Percentiles rank a stretch among this genome's conserved stretches.
Evolutionary conservation across 2,888 invertebrate species (phyloP).

Genomic region (Tenthredo amoena): DNA sequence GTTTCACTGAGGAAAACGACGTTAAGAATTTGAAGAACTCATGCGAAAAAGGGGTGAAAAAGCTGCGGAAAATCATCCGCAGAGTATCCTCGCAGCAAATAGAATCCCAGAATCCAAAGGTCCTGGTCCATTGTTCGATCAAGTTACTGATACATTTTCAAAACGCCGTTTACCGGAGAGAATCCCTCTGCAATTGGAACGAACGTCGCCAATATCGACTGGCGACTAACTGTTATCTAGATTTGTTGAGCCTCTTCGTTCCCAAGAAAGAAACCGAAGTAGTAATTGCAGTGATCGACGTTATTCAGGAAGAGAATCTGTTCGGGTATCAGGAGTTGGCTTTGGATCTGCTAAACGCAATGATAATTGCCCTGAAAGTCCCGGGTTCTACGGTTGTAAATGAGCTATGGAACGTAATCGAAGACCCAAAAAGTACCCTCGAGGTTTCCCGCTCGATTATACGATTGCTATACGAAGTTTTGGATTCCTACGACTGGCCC

Average conservation of each 20-base stretch:
- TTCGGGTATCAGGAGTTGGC: constrained; percentile 78
- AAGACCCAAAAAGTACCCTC: constrained; percentile 66
- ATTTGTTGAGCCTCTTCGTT: constrained; percentile 65
- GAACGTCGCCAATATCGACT: constrained; percentile 61
- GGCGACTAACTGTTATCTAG: constrained; percentile 65
- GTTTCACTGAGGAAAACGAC: neutral
- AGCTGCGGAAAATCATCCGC: constrained; percentile 13
- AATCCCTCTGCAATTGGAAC: constrained; percentile 64
- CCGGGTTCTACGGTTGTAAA: constrained; percentile 62
- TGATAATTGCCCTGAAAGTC: constrained; percentile 69
- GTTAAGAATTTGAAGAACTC: neutral
- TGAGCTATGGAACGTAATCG: constrained; percentile 66
- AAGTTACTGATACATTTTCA: constrained; percentile 65
- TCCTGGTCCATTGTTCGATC: constrained; percentile 64
- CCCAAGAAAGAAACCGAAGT: constrained; percentile 72
- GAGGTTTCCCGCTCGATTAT: constrained; percentile 78
- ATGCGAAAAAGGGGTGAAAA: constrained; percentile 5
- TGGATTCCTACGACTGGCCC: constrained; percentile 79
- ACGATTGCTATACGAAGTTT: constrained; percentile 79
- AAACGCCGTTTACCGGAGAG: constrained; percentile 55
- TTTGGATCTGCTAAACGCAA: constrained; percentile 70
- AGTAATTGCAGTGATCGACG: constrained; percentile 72
- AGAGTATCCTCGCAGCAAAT: neutral
- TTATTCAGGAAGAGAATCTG: constrained; percentile 74
- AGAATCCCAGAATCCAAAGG: constrained; percentile 56